phyloP scores from a whole-genome alignment of 2,113 vertebrate species.

The Chionomys nivalis region DNA sequence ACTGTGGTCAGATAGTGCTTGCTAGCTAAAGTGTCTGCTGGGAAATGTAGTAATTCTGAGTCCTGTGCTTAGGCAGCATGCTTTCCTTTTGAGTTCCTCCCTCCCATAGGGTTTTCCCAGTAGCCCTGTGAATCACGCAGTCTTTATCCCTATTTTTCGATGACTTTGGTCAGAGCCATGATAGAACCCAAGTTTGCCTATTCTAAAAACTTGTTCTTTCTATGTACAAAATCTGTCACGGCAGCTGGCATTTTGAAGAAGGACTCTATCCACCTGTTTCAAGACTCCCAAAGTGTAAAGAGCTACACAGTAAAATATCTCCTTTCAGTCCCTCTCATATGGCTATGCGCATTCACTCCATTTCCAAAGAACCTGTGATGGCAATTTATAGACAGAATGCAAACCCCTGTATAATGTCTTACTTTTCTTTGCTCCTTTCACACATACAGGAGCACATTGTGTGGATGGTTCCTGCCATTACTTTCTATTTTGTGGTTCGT shows the following conservation, averaged over 20 bases:
- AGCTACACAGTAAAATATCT: too few species aligned
- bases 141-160: slow-evolving; percentile 1
- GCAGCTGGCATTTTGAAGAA: too few species aligned
- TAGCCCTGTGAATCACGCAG: neutral
- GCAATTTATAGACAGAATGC: too few species aligned
- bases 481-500: neutral
- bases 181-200: slow-evolving; percentile 23
- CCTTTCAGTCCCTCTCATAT: too few species aligned
- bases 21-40: neutral
- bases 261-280: too few species aligned
- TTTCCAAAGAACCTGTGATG: too few species aligned
- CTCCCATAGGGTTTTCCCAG: neutral
- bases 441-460: too few species aligned
- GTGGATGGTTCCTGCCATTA: neutral
- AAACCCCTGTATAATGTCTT: too few species aligned
- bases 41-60: neutral
- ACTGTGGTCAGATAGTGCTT: neutral
- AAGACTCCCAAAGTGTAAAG: too few species aligned
- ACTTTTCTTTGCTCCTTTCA: too few species aligned
- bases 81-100: neutral
- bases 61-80: neutral
- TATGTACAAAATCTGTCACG: neutral
- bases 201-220: slow-evolving; percentile 29
- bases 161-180: neutral
- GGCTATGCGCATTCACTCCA: too few species aligned